phyloP scores from a whole-genome alignment of 2,113 vertebrate genomes.

The Gobius niger region DNA sequence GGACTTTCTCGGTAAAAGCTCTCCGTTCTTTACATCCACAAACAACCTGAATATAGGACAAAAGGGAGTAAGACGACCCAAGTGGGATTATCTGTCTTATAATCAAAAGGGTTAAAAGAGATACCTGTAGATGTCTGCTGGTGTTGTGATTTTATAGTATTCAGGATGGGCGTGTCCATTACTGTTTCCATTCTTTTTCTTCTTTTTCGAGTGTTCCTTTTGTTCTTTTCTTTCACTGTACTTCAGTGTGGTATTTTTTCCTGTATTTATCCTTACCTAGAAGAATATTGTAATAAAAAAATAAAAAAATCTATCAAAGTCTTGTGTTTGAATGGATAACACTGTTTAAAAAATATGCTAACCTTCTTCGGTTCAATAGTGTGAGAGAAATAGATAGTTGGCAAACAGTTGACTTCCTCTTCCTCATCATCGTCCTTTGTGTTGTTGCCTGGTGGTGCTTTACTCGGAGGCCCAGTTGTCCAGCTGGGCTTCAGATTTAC shows the following conservation, averaged over 20 bases:
- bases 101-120: neutral
- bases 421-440: conserved; percentile 62
- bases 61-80: neutral
- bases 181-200: conserved; percentile 86
- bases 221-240: conserved; percentile 91
- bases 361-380: conserved; percentile 95
- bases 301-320: neutral
- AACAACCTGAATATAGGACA: conserved; percentile 80
- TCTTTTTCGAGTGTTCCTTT: conserved; percentile 89
- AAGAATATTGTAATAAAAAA: neutral
- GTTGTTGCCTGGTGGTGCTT: conserved; percentile 19
- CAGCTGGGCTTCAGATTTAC: conserved; percentile 54
- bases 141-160: conserved; percentile 84
- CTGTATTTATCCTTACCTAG: conserved; percentile 97
- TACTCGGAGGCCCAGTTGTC: conserved; percentile 25
- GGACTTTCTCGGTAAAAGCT: conserved; percentile 88
- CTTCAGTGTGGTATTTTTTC: conserved; percentile 95
- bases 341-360: neutral
- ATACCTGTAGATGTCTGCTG: conserved; percentile 93
- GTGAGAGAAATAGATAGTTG: conserved; percentile 95
- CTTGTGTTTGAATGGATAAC: neutral
- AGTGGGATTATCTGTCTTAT: neutral
- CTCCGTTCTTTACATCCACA: conserved; percentile 94
- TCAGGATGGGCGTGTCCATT: conserved; percentile 82
- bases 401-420: conserved; percentile 76